A percentile compares a stretch with the other conserved stretches of the same genome.
These are phyloP conservation scores for Nycteola revayana DNA, from an alignment of 2,888 invertebrate genomes.

Conservation along the genomic window DNA sequence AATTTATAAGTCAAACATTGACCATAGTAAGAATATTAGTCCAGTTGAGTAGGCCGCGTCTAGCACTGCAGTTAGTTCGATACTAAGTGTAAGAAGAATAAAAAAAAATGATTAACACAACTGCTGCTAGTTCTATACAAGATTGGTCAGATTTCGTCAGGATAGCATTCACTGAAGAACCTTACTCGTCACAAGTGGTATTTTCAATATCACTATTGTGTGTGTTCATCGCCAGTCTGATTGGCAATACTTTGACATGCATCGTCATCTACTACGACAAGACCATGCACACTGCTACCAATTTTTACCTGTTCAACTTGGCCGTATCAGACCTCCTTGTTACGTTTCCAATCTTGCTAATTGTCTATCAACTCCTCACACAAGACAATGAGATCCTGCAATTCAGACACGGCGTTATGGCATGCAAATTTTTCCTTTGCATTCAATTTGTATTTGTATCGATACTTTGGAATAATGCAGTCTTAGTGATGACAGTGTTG, in stretches of 20 bases:
- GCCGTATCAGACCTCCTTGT: constrained; percentile 64
- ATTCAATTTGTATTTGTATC: constrained; percentile 26
- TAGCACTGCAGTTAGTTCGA: not conserved
- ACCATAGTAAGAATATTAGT: constrained; percentile 14
- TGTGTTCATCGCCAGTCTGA: constrained; percentile 28
- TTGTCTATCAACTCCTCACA: constrained; percentile 27
- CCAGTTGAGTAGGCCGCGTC: constrained; percentile 9
- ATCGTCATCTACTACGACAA: constrained; percentile 62
- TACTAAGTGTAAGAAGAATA: too few relatives aligned
- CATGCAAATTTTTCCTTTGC: constrained; percentile 29
- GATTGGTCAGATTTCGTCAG: constrained; percentile 24
- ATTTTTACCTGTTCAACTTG: constrained; percentile 90
- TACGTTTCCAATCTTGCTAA: constrained; percentile 51
- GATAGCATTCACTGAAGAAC: constrained; percentile 15
- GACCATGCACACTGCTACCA: constrained; percentile 85
- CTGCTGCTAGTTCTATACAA: constrained; percentile 11
- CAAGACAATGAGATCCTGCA: constrained; percentile 15
- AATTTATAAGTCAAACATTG: constrained; percentile 31
- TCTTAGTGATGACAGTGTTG: constrained; percentile 33
- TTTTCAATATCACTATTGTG: constrained; percentile 21
- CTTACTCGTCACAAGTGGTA: constrained; percentile 18
- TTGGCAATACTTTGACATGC: constrained; percentile 66
- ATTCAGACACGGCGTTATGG: constrained; percentile 11
- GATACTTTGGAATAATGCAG: constrained; percentile 32
- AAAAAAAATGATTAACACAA: constrained; percentile 17